These are phyloP conservation scores for Eristalinus aeneus DNA, from an alignment of 2,888 invertebrate species.

Conservation along the genomic window DNA sequence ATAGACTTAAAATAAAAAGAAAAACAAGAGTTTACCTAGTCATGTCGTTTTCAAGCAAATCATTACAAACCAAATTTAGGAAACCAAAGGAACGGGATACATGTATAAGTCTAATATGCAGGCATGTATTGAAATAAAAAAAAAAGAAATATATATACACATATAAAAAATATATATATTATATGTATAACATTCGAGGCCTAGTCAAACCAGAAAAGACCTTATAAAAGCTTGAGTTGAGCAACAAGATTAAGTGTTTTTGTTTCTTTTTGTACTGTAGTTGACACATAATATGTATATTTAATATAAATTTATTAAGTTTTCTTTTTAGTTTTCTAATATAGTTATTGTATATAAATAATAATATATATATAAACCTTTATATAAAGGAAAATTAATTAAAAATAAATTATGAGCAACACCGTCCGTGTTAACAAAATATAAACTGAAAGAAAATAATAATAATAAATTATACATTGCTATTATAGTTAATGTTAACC, in stretches of 20 bases:
- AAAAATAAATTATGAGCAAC: conserved; percentile 26
- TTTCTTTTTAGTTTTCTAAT: conserved; percentile 56
- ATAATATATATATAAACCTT: conserved; percentile 29
- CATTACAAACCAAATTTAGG: conserved; percentile 5
- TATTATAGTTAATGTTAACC: background rate
- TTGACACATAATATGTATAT: conserved; percentile 51
- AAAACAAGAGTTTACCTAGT: conserved; percentile 51
- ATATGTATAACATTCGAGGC: conserved; percentile 32
- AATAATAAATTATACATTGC: conserved; percentile 12
- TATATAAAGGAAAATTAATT: background rate
- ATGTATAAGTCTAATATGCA: conserved; percentile 27
- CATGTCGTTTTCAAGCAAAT: conserved; percentile 32
- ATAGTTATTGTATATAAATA: conserved; percentile 67
- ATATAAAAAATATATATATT: background rate
- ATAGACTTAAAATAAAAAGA: conserved; percentile 19
- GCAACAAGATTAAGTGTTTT: conserved; percentile 15
- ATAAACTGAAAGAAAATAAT: conserved; percentile 35
- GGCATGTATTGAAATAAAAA: conserved; percentile 47
- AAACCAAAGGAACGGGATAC: conserved; percentile 4
- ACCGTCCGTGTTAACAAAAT: conserved; percentile 70
- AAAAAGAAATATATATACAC: background rate
- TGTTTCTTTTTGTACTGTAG: conserved; percentile 52
- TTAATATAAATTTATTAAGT: conserved; percentile 49
- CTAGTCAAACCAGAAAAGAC: conserved; percentile 44
- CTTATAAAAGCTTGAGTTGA: conserved; percentile 34